Base-by-base conservation (phyloP, 2,113 vertebrate species). In the Mus spicilegus region DNA sequence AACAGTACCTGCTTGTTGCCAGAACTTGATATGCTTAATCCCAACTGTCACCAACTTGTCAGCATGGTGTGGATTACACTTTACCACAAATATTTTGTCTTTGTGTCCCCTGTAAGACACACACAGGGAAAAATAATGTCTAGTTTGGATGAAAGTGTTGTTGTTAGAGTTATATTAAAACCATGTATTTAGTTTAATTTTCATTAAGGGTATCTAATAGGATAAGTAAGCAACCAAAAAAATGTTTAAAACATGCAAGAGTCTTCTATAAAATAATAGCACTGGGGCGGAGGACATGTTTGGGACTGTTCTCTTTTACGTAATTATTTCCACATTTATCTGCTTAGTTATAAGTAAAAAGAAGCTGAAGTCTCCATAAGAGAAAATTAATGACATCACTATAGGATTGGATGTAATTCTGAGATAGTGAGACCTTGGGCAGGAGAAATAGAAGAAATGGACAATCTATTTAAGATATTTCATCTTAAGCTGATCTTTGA, bases 11-110 rank as follows among this genome's bases (percentile, higher is more conserved):
- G 99, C 99, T 98, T 99, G 99, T 77, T 99, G 99, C 99, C 99
- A 99, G 98, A 99, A 99, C 98, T 99, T 99, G 98, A 99, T 99
- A 98, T 99, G 99, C 73, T 99, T 99, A 51, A 99, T 99, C 36
- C 99, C 99, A 96, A 99, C 99, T 0, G 99, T 99, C 89, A 99
- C 99, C 92, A 99, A 98, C 87, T 99, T 99, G 98, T 99, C 99
- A 97, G 98, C 98, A 80, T 99, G 99, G 97, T 99, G 99, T 0
- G 99, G 99, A 94, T 99, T 99, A 96, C 99, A 99, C 96, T 99
- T 99, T 97, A 99, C 99, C 96, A 99, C 99, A 90, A 99, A 99
- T 97, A 99, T 99, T 96, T 99, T 99, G 67, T 99, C 99, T 97
- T 99, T 99, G 89, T 99, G 99, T 22, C 99, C 99, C 97, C 99